These are phyloP conservation scores for Smutsia temminckii DNA, from an alignment of 2,797 vertebrate species.

Conservation along the genomic window DNA sequence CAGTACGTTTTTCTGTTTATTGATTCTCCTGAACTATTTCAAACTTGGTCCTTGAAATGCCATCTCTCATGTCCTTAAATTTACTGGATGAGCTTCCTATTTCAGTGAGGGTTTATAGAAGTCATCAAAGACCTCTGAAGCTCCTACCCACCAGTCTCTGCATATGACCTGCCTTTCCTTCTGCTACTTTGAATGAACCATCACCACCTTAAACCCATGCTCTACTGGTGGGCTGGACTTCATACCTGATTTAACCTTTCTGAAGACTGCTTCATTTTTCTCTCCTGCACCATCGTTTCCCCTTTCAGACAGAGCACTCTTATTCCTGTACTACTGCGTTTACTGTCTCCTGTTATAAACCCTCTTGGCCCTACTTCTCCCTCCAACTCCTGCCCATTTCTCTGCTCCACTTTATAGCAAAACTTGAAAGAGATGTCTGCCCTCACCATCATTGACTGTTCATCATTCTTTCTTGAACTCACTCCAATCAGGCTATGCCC, in stretches of 20 bases:
- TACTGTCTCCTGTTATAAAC: not conserved
- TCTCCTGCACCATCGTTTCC: not conserved
- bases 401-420: not conserved
- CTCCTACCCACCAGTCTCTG: not conserved
- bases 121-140: not conserved
- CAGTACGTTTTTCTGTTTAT: not conserved
- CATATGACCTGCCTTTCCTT: not conserved
- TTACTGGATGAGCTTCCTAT: not conserved
- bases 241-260: not conserved
- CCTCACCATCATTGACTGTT: not conserved
- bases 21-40: not conserved
- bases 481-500: not conserved
- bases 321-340: too few relatives aligned
- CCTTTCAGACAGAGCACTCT: not conserved
- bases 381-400: not conserved
- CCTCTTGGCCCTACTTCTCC: too few relatives aligned
- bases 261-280: not conserved
- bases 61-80: not conserved
- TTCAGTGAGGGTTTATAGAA: not conserved
- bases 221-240: not conserved
- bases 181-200: not conserved
- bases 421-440: not conserved
- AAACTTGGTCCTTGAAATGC: not conserved
- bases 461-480: not conserved
- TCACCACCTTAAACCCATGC: not conserved